A percentile compares a stretch with the other conserved stretches of the same genome.
Conservation (phyloP, 2,113 vertebrate species). For the Acanthisitta chloris region DNA sequence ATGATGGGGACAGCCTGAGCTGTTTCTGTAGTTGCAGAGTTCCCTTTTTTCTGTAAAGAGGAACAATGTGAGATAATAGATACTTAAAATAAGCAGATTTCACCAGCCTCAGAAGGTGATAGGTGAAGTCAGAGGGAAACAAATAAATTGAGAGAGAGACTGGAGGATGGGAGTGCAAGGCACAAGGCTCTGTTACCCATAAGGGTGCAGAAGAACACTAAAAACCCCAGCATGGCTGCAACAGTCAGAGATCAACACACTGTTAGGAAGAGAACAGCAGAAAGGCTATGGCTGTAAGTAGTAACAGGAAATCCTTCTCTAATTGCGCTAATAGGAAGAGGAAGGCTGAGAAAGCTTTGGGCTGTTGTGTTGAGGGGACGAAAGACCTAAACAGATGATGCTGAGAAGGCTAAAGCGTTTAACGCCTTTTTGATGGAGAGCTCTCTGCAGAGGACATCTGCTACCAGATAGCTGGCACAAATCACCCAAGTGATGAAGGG, state of each 20-base stretch:
- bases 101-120: neutral
- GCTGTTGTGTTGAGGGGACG: neutral
- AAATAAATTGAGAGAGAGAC: neutral
- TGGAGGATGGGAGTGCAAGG: neutral
- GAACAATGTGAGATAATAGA: neutral
- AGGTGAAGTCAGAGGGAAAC: neutral
- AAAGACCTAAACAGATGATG: neutral
- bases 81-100: neutral
- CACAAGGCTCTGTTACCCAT: neutral
- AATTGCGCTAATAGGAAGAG: neutral
- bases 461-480: neutral
- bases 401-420: neutral
- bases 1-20: neutral
- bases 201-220: accelerated
- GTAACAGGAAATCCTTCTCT: constrained; percentile 26
- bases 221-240: neutral
- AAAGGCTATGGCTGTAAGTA: neutral
- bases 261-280: neutral
- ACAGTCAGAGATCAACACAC: neutral
- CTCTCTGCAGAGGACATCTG: neutral
- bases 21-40: neutral
- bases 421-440: neutral
- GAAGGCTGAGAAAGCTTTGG: constrained; percentile 24
- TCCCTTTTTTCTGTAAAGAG: neutral
- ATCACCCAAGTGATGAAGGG: neutral